Conservation (phyloP, 2,888 invertebrate genomes). For the Agonopterix subpropinquella region DNA sequence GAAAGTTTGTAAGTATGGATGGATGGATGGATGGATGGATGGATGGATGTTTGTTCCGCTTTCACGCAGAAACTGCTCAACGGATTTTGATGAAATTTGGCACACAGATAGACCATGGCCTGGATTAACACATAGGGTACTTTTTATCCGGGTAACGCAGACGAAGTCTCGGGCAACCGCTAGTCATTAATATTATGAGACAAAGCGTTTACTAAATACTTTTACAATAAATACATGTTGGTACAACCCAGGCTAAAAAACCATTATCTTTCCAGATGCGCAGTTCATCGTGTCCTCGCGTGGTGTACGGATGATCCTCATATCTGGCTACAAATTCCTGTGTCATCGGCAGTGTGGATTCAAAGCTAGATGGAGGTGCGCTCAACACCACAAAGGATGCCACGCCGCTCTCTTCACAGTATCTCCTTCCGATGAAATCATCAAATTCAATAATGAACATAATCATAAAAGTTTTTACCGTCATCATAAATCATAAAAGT, state of each 20-base stretch:
- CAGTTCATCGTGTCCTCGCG: slow-evolving; percentile 1
- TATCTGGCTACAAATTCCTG: slow-evolving; percentile 11
- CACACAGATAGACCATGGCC: too few relatives aligned
- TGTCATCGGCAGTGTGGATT: slow-evolving; percentile 8
- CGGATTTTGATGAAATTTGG: too few relatives aligned
- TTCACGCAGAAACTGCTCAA: too few relatives aligned
- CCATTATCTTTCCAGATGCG: slow-evolving; percentile 1
- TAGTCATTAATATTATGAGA: too few relatives aligned
- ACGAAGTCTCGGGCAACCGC: too few relatives aligned
- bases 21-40: too few relatives aligned
- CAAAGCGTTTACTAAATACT: background rate
- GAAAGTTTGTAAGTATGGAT: too few relatives aligned
- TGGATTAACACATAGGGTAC: too few relatives aligned
- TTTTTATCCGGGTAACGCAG: too few relatives aligned
- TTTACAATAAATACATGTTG: background rate
- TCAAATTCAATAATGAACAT: slow-evolving; percentile 13
- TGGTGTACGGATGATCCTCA: slow-evolving; percentile 7
- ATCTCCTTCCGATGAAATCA: background rate
- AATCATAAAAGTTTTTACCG: slow-evolving; percentile 13
- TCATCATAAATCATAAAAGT: too few relatives aligned
- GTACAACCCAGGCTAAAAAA: background rate
- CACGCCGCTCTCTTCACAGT: slow-evolving; percentile 3
- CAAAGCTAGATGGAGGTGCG: slow-evolving; percentile 28
- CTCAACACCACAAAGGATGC: slow-evolving; percentile 10
- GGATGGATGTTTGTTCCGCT: too few relatives aligned